Conservation (phyloP, 1,140 invertebrate species). For the Calosoma granatense region DNA sequence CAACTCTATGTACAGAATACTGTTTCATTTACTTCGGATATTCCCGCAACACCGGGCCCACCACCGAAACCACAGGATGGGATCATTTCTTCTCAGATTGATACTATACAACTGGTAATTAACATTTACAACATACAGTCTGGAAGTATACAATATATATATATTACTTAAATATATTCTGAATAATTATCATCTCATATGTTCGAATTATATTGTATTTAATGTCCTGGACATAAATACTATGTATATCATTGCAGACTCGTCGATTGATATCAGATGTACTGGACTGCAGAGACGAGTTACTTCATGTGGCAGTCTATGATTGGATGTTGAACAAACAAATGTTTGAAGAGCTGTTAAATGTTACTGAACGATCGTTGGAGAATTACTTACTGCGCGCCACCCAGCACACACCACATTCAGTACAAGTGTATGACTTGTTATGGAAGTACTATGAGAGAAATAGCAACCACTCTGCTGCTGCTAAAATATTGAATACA, state of each 20-base stretch:
- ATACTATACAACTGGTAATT: constrained; percentile 35
- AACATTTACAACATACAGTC: constrained; percentile 7
- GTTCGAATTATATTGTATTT: background rate
- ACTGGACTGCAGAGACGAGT: constrained; percentile 62
- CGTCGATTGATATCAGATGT: constrained; percentile 24
- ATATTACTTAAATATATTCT: too few relatives aligned
- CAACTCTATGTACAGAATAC: constrained; percentile 62
- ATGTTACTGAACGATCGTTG: constrained; percentile 67
- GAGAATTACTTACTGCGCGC: constrained; percentile 67
- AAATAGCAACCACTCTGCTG: constrained; percentile 80
- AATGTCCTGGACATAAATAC: background rate
- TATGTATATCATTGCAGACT: constrained; percentile 13
- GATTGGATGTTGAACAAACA: constrained; percentile 84
- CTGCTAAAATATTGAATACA: constrained; percentile 83
- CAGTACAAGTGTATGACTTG: constrained; percentile 67
- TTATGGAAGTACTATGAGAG: constrained; percentile 95
- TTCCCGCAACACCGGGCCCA: constrained; percentile 34
- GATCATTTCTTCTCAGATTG: constrained; percentile 19
- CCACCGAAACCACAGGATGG: constrained; percentile 16
- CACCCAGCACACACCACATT: constrained; percentile 39
- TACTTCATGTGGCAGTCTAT: constrained; percentile 84
- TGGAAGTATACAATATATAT: too few relatives aligned
- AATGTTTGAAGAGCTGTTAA: constrained; percentile 64
- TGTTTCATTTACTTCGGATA: constrained; percentile 31
- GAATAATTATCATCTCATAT: too few relatives aligned